phyloP scores from a whole-genome alignment of 1,140 invertebrate genomes.

The Galleria mellonella region DNA sequence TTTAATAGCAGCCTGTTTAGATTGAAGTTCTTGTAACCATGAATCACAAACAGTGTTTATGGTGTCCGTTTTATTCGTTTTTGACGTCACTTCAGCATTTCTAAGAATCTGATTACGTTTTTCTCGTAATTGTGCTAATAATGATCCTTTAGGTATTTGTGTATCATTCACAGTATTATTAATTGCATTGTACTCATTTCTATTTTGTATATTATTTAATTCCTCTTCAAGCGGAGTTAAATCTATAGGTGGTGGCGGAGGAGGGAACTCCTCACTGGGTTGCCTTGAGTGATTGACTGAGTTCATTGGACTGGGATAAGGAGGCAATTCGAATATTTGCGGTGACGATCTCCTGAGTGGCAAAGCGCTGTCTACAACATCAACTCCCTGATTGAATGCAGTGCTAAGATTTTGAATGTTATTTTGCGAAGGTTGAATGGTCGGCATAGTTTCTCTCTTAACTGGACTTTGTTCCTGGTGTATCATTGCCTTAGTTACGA shows the following conservation, averaged over 20 bases:
- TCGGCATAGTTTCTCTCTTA: conserved; percentile 65
- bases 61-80: conserved; percentile 39
- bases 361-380: conserved; percentile 76
- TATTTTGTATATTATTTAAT: conserved; percentile 63
- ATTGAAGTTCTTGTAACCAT: conserved; percentile 86
- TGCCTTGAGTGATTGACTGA: conserved; percentile 88
- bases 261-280: conserved; percentile 91
- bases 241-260: conserved; percentile 86
- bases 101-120: conserved; percentile 83
- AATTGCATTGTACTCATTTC: conserved; percentile 1
- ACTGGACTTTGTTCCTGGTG: conserved; percentile 85
- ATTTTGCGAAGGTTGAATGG: conserved; percentile 38
- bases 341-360: conserved; percentile 50
- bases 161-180: conserved; percentile 52
- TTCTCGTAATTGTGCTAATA: conserved; percentile 84
- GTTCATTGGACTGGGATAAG: conserved; percentile 84
- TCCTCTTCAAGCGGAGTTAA: conserved; percentile 76
- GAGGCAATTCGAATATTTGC: conserved; percentile 79
- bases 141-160: conserved; percentile 60
- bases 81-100: conserved; percentile 55
- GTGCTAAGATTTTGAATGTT: conserved; percentile 60
- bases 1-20: conserved; percentile 82
- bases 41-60: conserved; percentile 73
- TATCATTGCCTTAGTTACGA: conserved; percentile 87
- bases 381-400: conserved; percentile 71